Evolutionary conservation across 64 coral and sea anemone species (phyloP).

Genomic region (Pachyseris speciosa): DNA sequence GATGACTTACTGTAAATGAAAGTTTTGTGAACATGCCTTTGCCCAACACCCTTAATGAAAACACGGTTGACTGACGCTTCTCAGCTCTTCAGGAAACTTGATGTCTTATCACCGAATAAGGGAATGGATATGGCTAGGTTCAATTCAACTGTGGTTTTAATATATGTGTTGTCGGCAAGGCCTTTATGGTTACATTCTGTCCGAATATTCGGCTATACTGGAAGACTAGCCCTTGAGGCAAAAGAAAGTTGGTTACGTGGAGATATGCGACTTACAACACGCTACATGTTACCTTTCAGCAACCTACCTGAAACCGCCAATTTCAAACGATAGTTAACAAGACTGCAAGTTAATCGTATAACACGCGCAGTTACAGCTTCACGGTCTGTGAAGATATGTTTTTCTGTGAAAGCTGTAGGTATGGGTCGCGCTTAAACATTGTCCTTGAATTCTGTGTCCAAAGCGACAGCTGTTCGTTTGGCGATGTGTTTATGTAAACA

Average conservation of each 20-base stretch:
- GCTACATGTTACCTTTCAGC: not conserved
- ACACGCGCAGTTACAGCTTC: not conserved
- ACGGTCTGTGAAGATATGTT: not conserved
- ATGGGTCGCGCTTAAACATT: not conserved
- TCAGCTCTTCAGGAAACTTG: not conserved
- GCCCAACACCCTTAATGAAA: not conserved
- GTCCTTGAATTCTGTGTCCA: not conserved
- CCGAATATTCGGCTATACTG: not conserved
- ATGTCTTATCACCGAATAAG: not conserved
- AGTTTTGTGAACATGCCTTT: not conserved
- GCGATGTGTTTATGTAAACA: constrained; percentile 7
- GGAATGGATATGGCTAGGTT: not conserved
- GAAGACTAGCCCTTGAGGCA: not conserved
- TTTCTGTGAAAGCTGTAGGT: no score
- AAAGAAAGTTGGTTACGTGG: not conserved
- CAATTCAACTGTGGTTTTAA: not conserved
- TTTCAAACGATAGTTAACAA: not conserved
- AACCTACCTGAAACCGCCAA: constrained; percentile 3
- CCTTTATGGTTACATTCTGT: not conserved
- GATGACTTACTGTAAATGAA: not conserved
- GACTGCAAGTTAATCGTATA: not conserved
- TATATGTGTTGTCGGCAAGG: not conserved
- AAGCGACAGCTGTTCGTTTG: not conserved
- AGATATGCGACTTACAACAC: not conserved
- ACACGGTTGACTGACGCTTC: not conserved